Percentiles rank a stretch among this genome's conserved stretches.
Evolutionary conservation across 2,113 vertebrate genomes (phyloP).

Genomic region (Xenus cinereus): DNA sequence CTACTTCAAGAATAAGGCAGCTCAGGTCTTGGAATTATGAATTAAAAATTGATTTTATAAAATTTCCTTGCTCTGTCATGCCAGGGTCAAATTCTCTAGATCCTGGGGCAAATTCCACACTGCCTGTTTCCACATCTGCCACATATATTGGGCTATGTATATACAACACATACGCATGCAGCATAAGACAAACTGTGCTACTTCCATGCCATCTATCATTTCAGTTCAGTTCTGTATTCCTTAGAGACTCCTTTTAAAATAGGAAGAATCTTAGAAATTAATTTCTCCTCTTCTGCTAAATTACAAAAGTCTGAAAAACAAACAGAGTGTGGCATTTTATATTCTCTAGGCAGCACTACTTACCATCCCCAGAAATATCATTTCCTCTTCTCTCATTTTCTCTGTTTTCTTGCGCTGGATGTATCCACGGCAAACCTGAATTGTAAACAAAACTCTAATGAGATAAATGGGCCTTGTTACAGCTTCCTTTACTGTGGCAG

Average conservation of each 20-base stretch:
- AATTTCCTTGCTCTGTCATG: neutral
- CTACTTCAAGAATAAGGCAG: neutral
- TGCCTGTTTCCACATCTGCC: neutral
- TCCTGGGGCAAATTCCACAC: neutral
- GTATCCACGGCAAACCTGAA: slow-evolving; percentile 82
- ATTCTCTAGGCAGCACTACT: slow-evolving; percentile 34
- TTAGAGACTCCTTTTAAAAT: neutral
- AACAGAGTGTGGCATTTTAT: neutral
- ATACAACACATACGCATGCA: neutral
- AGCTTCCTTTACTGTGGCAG: slow-evolving; percentile 35
- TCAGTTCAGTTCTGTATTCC: neutral
- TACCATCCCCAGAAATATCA: slow-evolving; percentile 88
- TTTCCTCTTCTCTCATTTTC: slow-evolving; percentile 77
- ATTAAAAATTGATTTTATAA: neutral
- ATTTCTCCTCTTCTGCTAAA: neutral
- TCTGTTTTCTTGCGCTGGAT: slow-evolving; percentile 70
- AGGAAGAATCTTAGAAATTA: neutral
- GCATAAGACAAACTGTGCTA: neutral
- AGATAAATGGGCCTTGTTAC: slow-evolving; percentile 57
- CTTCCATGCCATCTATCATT: slow-evolving; percentile 13
- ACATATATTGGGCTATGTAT: neutral
- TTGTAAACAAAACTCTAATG: slow-evolving; percentile 47
- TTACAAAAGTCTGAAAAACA: neutral
- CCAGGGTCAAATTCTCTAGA: neutral
- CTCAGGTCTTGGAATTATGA: neutral